Conservation (phyloP, 2,888 invertebrate species). For the Drosophila parthenogenetica region DNA sequence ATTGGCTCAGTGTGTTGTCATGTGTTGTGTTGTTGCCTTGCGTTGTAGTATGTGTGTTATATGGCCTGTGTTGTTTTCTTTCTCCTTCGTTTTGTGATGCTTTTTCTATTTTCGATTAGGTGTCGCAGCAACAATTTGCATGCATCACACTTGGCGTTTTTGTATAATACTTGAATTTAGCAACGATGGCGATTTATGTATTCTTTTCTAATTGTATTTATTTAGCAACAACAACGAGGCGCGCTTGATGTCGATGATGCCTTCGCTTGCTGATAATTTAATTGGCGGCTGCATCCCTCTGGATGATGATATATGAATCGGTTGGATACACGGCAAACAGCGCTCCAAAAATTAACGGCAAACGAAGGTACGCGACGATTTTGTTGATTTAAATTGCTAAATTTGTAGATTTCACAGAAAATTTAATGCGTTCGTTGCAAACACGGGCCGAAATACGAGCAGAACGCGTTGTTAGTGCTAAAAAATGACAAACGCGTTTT, state of each 20-base stretch:
- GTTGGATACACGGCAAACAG: conserved; percentile 13
- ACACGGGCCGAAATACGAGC: conserved; percentile 64
- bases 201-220: conserved; percentile 46
- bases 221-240: conserved; percentile 60
- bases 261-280: conserved; percentile 47
- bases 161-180: conserved; percentile 25
- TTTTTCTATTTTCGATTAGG: conserved; percentile 5
- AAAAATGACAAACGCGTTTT: conserved; percentile 60
- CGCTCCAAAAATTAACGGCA: conserved; percentile 16
- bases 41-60: conserved; percentile 13
- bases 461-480: conserved; percentile 52
- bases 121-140: conserved; percentile 46
- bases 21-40: conserved; percentile 10
- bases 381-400: conserved; percentile 29
- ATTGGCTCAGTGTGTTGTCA: conserved; percentile 13
- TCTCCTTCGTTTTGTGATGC: conserved; percentile 4
- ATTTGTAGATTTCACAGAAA: conserved; percentile 44
- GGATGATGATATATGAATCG: conserved; percentile 14
- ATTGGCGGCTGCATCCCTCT: conserved; percentile 64
- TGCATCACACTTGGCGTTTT: conserved; percentile 47
- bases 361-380: conserved; percentile 3
- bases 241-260: conserved; percentile 62
- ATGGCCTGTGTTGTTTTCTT: conserved; percentile 12
- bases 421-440: conserved; percentile 78
- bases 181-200: conserved; percentile 11